phyloP scores from a whole-genome alignment of 2,113 vertebrate genomes.

The Elephas maximus region DNA sequence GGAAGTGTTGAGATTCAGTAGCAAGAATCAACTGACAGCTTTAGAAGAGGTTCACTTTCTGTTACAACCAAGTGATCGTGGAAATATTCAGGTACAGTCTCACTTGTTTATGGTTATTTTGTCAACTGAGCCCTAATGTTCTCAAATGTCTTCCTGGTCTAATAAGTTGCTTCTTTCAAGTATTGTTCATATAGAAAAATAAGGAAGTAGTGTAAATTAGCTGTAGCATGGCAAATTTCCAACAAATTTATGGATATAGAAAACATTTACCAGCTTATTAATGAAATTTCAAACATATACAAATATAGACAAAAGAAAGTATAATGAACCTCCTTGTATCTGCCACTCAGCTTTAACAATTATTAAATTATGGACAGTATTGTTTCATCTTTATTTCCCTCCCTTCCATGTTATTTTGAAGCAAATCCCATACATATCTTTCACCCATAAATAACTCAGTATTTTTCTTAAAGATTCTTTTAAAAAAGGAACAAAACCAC shows the following conservation, averaged over 20 bases:
- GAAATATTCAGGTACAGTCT: slow-evolving; percentile 90
- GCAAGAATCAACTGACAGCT: slow-evolving; percentile 78
- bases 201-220: background rate
- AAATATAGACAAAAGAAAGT: background rate
- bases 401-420: background rate
- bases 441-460: slow-evolving; percentile 1
- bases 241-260: background rate
- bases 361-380: background rate
- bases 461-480: slow-evolving; percentile 51
- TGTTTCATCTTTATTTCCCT: slow-evolving; percentile 17
- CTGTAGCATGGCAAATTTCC: background rate
- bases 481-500: background rate
- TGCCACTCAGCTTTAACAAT: background rate
- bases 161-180: background rate
- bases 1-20: slow-evolving; percentile 89
- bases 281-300: background rate
- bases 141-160: background rate
- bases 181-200: background rate
- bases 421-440: background rate
- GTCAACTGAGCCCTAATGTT: background rate
- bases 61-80: slow-evolving; percentile 88
- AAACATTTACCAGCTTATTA: slow-evolving; percentile 8
- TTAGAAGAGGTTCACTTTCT: slow-evolving; percentile 92
- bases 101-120: background rate
- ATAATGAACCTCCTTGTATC: background rate